Percentiles rank a stretch among this genome's conserved stretches.
Conservation (phyloP, 2,113 vertebrate genomes). For the Macaca mulatta region DNA sequence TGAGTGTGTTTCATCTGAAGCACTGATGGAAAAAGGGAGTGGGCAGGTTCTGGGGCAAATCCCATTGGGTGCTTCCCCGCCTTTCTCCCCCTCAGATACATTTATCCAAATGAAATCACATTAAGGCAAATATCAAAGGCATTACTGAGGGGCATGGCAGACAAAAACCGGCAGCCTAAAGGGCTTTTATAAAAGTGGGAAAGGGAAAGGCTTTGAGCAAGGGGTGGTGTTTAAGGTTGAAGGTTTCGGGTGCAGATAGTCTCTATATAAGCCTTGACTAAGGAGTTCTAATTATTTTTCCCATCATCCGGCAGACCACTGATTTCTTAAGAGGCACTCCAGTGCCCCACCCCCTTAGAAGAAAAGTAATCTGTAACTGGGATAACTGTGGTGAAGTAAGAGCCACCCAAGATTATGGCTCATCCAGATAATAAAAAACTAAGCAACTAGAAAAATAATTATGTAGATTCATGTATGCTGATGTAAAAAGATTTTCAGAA, state of each 20-base stretch:
- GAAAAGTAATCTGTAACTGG: not conserved
- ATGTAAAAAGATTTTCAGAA: not conserved
- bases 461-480: not conserved
- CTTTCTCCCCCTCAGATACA: not conserved
- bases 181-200: not conserved
- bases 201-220: not conserved
- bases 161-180: not conserved
- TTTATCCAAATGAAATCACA: constrained; percentile 49
- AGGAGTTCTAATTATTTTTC: not conserved
- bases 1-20: constrained; percentile 1
- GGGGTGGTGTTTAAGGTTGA: not conserved
- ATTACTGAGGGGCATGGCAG: not conserved
- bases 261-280: not conserved
- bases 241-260: not conserved
- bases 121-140: constrained; percentile 34
- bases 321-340: not conserved
- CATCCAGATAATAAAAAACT: not conserved
- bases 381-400: not conserved
- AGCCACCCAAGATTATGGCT: not conserved
- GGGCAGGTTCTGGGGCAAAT: constrained; percentile 2
- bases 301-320: not conserved
- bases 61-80: not conserved
- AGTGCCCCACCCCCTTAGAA: not conserved
- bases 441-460: not conserved
- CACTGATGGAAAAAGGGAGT: not conserved